A percentile compares a stretch with the other conserved stretches of the same genome.
Conservation (phyloP, 2,797 vertebrate species). For the Taenioides sp. region DNA sequence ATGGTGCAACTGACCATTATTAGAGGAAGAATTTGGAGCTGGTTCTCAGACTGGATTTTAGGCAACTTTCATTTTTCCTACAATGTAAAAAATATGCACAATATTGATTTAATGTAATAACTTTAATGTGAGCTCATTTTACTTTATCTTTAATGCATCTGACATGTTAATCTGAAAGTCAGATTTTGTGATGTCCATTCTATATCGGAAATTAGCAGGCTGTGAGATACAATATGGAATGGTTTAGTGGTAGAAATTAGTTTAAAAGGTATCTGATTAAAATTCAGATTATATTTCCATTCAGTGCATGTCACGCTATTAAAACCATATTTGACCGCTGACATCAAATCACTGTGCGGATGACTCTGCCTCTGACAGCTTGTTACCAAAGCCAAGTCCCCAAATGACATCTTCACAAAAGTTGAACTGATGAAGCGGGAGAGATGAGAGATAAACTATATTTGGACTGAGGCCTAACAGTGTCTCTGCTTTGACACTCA, state of each 20-base stretch:
- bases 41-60: background rate
- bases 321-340: constrained; percentile 27
- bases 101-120: background rate
- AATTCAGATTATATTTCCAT: constrained; percentile 2
- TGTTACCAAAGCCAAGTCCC: constrained; percentile 8
- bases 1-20: background rate
- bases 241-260: background rate
- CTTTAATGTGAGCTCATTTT: background rate
- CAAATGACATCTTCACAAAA: constrained; percentile 24
- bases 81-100: too few relatives aligned
- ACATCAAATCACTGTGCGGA: constrained; percentile 24
- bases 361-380: constrained; percentile 18
- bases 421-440: constrained; percentile 31
- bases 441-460: constrained; percentile 32
- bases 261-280: background rate
- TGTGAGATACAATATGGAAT: background rate
- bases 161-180: background rate
- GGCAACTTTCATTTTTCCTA: too few relatives aligned
- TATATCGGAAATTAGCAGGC: too few relatives aligned
- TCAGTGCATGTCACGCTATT: background rate
- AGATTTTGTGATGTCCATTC: background rate
- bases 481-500: constrained; percentile 46
- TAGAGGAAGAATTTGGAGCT: background rate
- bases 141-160: background rate
- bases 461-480: constrained; percentile 47